Percentiles rank a stretch among this genome's conserved stretches.
Evolutionary conservation across 2,797 vertebrate species (phyloP).

Genomic region (Phylloscopus collybita): DNA sequence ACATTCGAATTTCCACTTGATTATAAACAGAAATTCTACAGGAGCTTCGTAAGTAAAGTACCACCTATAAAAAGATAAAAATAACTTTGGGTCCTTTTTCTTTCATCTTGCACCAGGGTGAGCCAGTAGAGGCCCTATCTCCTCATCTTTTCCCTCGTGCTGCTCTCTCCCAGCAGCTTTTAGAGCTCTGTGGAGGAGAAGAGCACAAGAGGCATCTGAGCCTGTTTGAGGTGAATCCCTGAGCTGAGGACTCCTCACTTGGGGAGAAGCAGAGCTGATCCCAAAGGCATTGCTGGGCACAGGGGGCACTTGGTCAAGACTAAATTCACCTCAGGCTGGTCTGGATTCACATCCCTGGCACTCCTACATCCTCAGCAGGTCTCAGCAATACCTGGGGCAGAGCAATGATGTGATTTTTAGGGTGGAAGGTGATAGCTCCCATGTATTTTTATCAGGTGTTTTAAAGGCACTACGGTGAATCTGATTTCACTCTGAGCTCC

Average conservation of each 20-base stretch:
- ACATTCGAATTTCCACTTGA: neutral
- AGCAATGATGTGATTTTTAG: neutral
- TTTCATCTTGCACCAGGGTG: neutral
- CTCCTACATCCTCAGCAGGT: neutral
- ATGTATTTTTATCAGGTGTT: neutral
- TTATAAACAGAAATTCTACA: neutral
- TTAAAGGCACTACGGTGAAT: neutral
- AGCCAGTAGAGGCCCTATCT: neutral
- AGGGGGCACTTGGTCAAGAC: neutral
- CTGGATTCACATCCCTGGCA: neutral
- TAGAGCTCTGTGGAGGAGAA: neutral
- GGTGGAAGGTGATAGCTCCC: neutral
- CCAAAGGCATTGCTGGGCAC: neutral
- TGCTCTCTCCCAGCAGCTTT: neutral
- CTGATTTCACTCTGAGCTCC: neutral
- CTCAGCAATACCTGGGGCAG: neutral
- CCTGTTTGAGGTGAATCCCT: neutral
- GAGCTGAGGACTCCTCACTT: neutral
- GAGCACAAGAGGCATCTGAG: neutral
- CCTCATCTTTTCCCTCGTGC: neutral
- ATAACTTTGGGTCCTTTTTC: neutral
- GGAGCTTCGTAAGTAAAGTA: neutral
- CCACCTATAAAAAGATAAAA: neutral
- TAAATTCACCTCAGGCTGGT: neutral
- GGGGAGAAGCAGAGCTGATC: neutral